Base-by-base conservation (phyloP, 2,888 invertebrate species). In the Dasysyrphus tricinctus region DNA sequence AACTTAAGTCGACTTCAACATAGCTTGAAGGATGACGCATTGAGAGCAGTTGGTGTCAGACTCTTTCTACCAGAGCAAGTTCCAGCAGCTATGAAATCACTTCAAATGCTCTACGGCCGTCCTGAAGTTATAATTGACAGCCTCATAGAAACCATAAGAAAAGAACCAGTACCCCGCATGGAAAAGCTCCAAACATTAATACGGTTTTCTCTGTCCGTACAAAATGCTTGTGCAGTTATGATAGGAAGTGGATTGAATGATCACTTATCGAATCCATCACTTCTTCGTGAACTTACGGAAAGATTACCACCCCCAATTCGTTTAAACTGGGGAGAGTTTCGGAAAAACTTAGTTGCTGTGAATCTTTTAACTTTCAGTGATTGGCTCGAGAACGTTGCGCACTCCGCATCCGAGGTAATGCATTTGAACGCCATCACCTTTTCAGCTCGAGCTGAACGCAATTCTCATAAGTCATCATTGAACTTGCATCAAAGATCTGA, bases 101-200 rank as follows among this genome's bases (percentile, higher is more conserved):
- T 59, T 37, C 1, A 37, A 5, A 37, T 37, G 37, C 37, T 59
- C 4, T 59, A 59, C 16, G 59, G 59, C 2, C 34, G 19, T 0
- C 37, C 59, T 0, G 59, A 59, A 16, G 59, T 19, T 11, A 59
- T 59, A 5, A 59, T 59, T 9, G 37, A 37, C 37, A 37, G 59
- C 19, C 37, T 59, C 3, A 19, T 59, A 5, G 59, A 59, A 4
- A 3, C 4, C 3, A 37, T 59, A 2, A 11, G 59, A 5, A 59
- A 57, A 6, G 37, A 59, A 12, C 59, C 37, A 37, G 9, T 37
- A 5, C 37, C 37, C 0, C 16, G 59, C 9, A 37, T 37, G 2
- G 59, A 59, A 37, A 59, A 59, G 59, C 37, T 59, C 0, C 59
- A 59, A 59, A 12, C 37, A 16, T 0, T 59, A 6, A 39, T 59